phyloP scores from a whole-genome alignment of 2,888 invertebrate genomes.

The Apeira syringaria region DNA sequence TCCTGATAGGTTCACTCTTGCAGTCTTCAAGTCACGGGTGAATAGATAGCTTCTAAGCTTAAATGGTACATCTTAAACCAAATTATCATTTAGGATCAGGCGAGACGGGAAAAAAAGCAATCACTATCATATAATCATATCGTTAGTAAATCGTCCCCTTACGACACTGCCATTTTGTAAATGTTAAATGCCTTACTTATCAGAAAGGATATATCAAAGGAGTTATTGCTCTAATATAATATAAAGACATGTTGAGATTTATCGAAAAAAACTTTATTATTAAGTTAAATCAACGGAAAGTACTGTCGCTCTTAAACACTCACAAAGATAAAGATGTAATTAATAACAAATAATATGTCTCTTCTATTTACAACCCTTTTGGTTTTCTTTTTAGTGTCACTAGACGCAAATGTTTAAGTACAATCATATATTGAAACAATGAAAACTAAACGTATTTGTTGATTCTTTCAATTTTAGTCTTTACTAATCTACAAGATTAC shows the following conservation, averaged over 20 bases:
- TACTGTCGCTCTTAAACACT: conserved; percentile 53
- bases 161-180: no score
- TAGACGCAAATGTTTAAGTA: conserved; percentile 6
- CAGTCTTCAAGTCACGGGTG: no score
- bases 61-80: no score
- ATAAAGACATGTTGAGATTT: conserved; percentile 48
- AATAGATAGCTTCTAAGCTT: no score
- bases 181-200: no score
- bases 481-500: not conserved
- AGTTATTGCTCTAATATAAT: no score
- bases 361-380: conserved; percentile 65
- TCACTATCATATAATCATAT: no score
- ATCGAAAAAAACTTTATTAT: conserved; percentile 74
- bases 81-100: no score
- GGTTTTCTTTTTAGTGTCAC: conserved; percentile 1
- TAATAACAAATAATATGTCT: conserved; percentile 69
- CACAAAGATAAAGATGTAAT: conserved; percentile 67
- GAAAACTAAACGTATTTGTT: not conserved
- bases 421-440: not conserved
- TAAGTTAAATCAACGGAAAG: conserved; percentile 70
- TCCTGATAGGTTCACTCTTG: no score
- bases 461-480: not conserved
- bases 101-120: no score
- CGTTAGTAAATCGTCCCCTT: no score
- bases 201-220: no score